Evolutionary conservation across 1,140 invertebrate genomes (phyloP), one percentile per base, ranked within the genome.

Genomic region (Drosophila ogumai): DNA sequence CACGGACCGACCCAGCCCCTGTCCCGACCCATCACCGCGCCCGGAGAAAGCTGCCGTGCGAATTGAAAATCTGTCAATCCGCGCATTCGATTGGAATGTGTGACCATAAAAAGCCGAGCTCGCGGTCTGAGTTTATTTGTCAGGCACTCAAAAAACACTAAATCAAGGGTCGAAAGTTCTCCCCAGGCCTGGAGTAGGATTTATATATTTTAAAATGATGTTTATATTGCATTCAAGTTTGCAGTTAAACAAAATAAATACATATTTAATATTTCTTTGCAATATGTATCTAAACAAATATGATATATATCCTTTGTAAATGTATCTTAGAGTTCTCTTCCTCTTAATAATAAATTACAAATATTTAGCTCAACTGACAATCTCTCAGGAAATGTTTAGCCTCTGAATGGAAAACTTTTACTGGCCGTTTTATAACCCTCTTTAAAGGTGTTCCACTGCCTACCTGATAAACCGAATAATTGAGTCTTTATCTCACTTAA

Each of bases 41-140:
- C 7, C 31, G 66, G 82, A 71, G 82, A 87, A 86, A 86, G 82
- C 52, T 40, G 41, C 8, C 3, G 19, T 47, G 49, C 38, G 61
- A 59, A 71, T 52, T 41, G 46, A 32, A 49, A 25, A 52, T 36
- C 44, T 54, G 36, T 40, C 36, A 66, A 67, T 28, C 19, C 1
- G 17, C 19, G n/a, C 2, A 25, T 59, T 64, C 28, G 19, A 44
- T 34, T 25, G 54, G 25, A 59, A 43, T 60, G 15, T 34, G 19
- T 34, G 19, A 32, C 19, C 47, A 60, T 34, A 6, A 8, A 34
- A 52, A 38, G 6, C 8, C 8, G 19, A n/a, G 13, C 28, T 38
- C 4, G 22, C 1, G 8, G 8, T 10, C 2, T 7, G 6, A 54
- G 34, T 9, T 22, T 54, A 15, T 36, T 54, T 36, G 19, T 13